phyloP scores from a whole-genome alignment of 2,113 vertebrate genomes.

The Pimephales promelas region DNA sequence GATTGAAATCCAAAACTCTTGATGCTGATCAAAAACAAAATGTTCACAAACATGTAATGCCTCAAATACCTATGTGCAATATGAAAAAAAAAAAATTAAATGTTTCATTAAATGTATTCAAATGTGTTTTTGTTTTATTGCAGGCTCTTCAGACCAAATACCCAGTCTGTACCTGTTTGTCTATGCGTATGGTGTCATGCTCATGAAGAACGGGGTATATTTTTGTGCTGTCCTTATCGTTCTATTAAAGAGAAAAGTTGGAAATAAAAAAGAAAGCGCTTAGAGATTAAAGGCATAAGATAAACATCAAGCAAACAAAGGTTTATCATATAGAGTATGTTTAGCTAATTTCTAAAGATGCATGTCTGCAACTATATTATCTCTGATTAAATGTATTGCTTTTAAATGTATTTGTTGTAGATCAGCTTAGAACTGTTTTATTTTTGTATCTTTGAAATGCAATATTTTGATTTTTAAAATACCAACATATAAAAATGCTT shows the following conservation, averaged over 20 bases:
- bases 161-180: slow-evolving; percentile 25
- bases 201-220: slow-evolving; percentile 46
- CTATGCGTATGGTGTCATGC: slow-evolving; percentile 29
- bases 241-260: slow-evolving; percentile 28
- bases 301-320: background rate
- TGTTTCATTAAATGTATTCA: background rate
- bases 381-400: background rate
- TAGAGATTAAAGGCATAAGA: background rate
- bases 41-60: background rate
- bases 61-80: background rate
- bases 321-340: background rate
- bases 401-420: background rate
- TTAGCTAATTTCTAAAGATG: background rate
- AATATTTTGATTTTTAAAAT: background rate
- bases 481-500: background rate
- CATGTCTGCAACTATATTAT: background rate
- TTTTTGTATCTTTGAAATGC: background rate
- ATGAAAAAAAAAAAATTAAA: background rate
- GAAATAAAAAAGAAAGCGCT: slow-evolving; percentile 20
- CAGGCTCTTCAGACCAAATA: background rate
- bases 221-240: slow-evolving; percentile 24
- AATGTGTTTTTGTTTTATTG: background rate
- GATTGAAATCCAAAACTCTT: too few relatives aligned
- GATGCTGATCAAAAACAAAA: background rate
- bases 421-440: background rate